Evolutionary conservation across 2,888 invertebrate species (phyloP).

Genomic region (Cryptus armator): DNA sequence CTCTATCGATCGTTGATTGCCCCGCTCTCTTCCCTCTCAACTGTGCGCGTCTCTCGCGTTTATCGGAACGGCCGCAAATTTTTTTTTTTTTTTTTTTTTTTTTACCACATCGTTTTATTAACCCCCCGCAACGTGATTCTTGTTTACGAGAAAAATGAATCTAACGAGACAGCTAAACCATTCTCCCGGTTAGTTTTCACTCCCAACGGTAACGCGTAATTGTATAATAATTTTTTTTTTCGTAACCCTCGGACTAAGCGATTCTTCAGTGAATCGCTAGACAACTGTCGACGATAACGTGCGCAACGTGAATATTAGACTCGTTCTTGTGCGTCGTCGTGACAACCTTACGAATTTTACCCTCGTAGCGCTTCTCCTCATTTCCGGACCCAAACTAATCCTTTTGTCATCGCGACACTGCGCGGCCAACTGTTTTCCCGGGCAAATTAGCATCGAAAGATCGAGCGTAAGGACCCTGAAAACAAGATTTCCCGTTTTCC

Average conservation of each 20-base stretch:
- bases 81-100: constrained; percentile 4
- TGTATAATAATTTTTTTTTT: background rate
- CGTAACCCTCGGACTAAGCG: too few species aligned
- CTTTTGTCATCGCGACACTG: constrained; percentile 52
- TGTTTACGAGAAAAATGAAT: constrained; percentile 40
- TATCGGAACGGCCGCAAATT: constrained; percentile 42
- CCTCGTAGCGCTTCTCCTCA: constrained; percentile 67
- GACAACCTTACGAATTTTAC: constrained; percentile 73
- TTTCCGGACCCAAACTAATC: constrained; percentile 59
- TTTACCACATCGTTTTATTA: constrained; percentile 55
- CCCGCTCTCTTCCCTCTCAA: background rate
- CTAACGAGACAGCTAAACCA: constrained; percentile 50
- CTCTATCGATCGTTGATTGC: constrained; percentile 41
- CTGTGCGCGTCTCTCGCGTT: background rate
- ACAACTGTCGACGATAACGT: background rate
- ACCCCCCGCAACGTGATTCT: constrained; percentile 49
- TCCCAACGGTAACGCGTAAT: constrained; percentile 9
- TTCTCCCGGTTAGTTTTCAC: constrained; percentile 19
- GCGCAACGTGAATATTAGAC: constrained; percentile 81
- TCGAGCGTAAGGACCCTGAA: constrained; percentile 50
- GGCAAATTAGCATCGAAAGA: constrained; percentile 20
- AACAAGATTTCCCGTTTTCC: constrained; percentile 23
- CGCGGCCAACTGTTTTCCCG: constrained; percentile 49
- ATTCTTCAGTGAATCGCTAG: too few species aligned
- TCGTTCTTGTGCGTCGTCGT: constrained; percentile 78